Evolutionary conservation across 2,113 vertebrate genomes (phyloP), one percentile per base, ranked within the genome.

Genomic region (Perca schrenkii): DNA sequence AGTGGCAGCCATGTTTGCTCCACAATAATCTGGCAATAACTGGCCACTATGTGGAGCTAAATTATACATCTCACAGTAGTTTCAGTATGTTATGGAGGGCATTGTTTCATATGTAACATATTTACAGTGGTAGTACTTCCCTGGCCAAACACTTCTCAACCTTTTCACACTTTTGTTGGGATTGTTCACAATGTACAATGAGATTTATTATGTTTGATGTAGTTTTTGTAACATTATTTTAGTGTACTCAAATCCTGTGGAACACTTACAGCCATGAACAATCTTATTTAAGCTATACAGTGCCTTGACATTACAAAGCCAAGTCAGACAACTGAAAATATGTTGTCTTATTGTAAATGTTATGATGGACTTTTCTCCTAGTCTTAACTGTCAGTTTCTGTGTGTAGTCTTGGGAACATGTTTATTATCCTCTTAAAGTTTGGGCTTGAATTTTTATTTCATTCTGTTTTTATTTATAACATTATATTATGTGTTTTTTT

Each of bases 191-290:
- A 3, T 91, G 89, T 92, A 88, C 91, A 91, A 75, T 72, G 64
- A 65, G 46, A 50, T 76, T 82, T 86, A 79, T 83, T 68, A 79
- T 85, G 73, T 82, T 86, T 81, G 50, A 82, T 84, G 80, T 86
- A 63, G 65, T 82, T 77, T 74, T 74, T 72, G 28, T 87, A 83
- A 89, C 79, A 79, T 88, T 66, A 76, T 84, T 86, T 77, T 80
- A 81, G 78, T 43, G 46, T 56, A 76, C n/a, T 85, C 43, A 40
- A 83, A 77, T 54, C 82, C 68, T 77, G 68, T 92, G 86, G 88
- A 93, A 88, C 91, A 91, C 91, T 92, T 88, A 86, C 87, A 92
- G 86, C 91, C 85, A 87, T 91, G 90, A 92, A 91, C 88, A 91
- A 91, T 86, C 66, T 62, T 86, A 91, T 89, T 93, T 92, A 90